Percentiles rank a stretch among this genome's conserved stretches.
These are phyloP conservation scores for Vireo altiloquus DNA, from an alignment of 2,113 vertebrate genomes.

Conservation along the genomic window DNA sequence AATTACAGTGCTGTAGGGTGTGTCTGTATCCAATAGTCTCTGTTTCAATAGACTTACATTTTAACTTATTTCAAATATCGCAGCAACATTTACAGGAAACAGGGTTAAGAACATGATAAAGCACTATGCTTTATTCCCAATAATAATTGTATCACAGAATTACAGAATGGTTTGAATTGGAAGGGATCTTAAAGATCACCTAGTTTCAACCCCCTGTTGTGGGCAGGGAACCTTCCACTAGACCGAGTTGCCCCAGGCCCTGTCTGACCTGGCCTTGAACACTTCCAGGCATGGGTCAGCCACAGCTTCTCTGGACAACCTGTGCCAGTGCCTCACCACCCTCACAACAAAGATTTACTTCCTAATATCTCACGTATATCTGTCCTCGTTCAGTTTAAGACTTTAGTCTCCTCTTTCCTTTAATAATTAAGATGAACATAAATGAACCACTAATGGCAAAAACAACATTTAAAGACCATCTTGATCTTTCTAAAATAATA, in stretches of 20 bases:
- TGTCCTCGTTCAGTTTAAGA: neutral
- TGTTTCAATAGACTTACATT: neutral
- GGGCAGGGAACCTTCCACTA: neutral
- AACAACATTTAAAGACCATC: neutral
- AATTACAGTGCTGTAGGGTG: neutral
- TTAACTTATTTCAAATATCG: constrained; percentile 9
- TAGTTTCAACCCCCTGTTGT: fast-evolving
- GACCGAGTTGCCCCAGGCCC: neutral
- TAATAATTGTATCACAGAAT: neutral
- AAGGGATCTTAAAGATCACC: neutral
- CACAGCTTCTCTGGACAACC: neutral
- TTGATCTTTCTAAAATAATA: neutral
- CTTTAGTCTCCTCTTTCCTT: neutral
- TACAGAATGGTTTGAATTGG: neutral
- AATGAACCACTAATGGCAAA: neutral
- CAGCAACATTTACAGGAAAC: neutral
- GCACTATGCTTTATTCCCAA: neutral
- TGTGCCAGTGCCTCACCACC: neutral
- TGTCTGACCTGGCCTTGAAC: neutral
- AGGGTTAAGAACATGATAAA: neutral
- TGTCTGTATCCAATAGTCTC: constrained; percentile 10
- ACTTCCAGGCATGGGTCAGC: neutral
- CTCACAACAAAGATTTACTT: neutral
- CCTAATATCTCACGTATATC: neutral
- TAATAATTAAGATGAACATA: neutral